Conservation (phyloP, 23 tunicate species). For the Halocynthia aurantium region DNA sequence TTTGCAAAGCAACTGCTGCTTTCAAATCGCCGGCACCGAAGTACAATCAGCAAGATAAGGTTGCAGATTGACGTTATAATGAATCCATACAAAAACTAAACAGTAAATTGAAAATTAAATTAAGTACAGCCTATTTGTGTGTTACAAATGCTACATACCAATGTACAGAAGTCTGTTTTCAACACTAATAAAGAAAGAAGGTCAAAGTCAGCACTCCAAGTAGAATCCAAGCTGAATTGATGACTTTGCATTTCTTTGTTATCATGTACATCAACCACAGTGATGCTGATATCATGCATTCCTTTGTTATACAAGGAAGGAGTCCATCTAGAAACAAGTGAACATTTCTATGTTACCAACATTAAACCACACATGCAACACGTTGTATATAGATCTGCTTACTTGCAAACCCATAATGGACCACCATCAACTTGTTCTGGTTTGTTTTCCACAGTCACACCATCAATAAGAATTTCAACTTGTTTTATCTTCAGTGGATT, state of each 20-base stretch:
- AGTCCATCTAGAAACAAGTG: slow-evolving; percentile 44
- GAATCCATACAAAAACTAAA: slow-evolving; percentile 1
- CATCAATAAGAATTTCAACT: slow-evolving; percentile 45
- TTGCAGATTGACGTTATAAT: background rate
- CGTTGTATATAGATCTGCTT: background rate
- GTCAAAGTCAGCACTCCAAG: slow-evolving; percentile 30
- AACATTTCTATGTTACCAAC: background rate
- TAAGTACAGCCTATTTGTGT: background rate
- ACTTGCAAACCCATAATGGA: slow-evolving; percentile 82
- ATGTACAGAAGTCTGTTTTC: slow-evolving; percentile 39
- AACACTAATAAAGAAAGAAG: slow-evolving; percentile 26
- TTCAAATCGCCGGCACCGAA: background rate
- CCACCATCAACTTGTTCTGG: slow-evolving; percentile 56
- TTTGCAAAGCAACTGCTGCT: slow-evolving; percentile 13
- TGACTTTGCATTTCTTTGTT: background rate
- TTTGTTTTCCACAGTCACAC: slow-evolving; percentile 9
- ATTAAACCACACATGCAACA: background rate
- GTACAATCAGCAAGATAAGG: background rate
- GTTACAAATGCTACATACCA: slow-evolving; percentile 25
- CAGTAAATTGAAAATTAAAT: background rate
- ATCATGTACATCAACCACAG: slow-evolving; percentile 43
- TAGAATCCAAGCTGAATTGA: slow-evolving; percentile 43
- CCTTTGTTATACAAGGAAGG: slow-evolving; percentile 41
- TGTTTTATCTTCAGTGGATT: slow-evolving; percentile 19
- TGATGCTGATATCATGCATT: slow-evolving; percentile 39